Evolutionary conservation across 1,140 invertebrate genomes (phyloP).

Genomic region (Odontomachus brunneus): DNA sequence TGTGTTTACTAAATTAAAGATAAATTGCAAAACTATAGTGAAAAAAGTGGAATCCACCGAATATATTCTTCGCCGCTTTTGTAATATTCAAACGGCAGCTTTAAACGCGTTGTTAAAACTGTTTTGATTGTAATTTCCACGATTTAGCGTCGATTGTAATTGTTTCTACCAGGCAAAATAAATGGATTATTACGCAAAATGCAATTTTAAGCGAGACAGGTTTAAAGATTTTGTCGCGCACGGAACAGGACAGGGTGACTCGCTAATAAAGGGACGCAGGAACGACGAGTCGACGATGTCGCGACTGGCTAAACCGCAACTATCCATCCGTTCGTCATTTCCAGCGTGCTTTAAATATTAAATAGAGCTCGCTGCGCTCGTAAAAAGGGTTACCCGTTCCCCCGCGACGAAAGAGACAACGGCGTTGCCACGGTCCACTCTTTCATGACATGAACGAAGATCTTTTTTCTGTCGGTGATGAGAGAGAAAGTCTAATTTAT

Average conservation of each 20-base stretch:
- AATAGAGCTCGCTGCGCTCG: conserved; percentile 81
- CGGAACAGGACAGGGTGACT: conserved; percentile 64
- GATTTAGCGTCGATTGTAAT: neutral
- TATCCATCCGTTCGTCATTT: conserved; percentile 82
- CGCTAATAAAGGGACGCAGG: conserved; percentile 79
- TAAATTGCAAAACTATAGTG: neutral
- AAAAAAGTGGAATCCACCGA: neutral
- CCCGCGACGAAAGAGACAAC: conserved; percentile 55
- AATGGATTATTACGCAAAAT: conserved; percentile 12
- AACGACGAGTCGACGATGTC: conserved; percentile 59
- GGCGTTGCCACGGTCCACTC: conserved; percentile 4
- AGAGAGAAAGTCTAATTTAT: neutral
- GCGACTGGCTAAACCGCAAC: conserved; percentile 78
- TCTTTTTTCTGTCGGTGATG: conserved; percentile 35
- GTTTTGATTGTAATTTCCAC: neutral
- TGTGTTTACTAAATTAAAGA: neutral
- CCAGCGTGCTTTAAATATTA: conserved; percentile 84
- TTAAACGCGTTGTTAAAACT: neutral
- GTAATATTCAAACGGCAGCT: neutral
- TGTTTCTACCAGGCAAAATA: neutral
- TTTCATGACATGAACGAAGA: conserved; percentile 9
- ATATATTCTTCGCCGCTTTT: neutral
- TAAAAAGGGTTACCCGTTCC: conserved; percentile 81
- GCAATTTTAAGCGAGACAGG: conserved; percentile 6
- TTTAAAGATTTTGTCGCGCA: conserved; percentile 50